Conservation (phyloP, 2,113 vertebrate genomes). For the Elanus axillaris region DNA sequence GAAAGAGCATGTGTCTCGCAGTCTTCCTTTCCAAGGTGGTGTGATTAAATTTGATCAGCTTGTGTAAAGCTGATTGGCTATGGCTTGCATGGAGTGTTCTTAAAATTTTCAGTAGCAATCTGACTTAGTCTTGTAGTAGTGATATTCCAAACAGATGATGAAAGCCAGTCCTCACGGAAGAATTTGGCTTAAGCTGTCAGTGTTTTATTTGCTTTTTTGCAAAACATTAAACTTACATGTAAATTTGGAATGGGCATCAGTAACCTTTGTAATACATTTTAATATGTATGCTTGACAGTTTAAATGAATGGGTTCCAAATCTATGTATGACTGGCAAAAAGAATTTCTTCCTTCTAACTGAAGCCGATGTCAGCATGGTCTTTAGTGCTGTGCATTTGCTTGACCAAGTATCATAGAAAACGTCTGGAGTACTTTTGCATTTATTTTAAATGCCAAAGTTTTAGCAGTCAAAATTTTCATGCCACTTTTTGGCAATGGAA, state of each 20-base stretch:
- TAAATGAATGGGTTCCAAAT: neutral
- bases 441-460: neutral
- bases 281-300: neutral
- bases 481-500: neutral
- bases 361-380: neutral
- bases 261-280: neutral
- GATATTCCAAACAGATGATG: constrained; percentile 25
- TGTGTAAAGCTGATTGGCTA: constrained; percentile 62
- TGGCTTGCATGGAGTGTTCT: constrained; percentile 61
- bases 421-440: neutral
- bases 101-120: neutral
- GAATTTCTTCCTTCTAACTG: neutral
- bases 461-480: neutral
- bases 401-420: neutral
- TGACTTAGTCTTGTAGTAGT: neutral
- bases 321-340: neutral
- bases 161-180: neutral
- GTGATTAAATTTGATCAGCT: constrained; percentile 62
- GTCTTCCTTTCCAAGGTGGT: constrained; percentile 77
- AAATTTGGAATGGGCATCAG: neutral
- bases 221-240: neutral
- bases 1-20: constrained; percentile 75
- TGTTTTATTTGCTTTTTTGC: constrained; percentile 12
- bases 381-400: neutral
- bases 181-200: neutral